Evolutionary conservation across 1,140 invertebrate genomes (phyloP), one percentile per base, ranked within the genome.

Genomic region (Nasonia giraulti): DNA sequence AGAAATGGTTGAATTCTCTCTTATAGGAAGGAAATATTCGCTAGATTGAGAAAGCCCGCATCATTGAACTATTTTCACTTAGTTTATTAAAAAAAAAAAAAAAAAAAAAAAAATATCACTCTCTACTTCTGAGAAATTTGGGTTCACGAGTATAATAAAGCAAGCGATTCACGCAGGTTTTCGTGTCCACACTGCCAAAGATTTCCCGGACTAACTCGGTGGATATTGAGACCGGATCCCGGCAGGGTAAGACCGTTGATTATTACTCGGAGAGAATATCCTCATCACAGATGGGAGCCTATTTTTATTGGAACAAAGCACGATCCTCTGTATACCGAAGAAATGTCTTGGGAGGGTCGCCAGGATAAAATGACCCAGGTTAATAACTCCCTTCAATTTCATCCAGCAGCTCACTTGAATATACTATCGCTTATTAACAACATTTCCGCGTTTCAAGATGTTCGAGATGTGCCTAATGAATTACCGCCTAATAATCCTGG

Each of bases 311-410:
- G 96, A 4, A 97, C 96, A 0, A 95, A 96, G 86, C 93, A 94
- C 69, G 96, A 97, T 89, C 97, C 97, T 0, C 94, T 96, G 87
- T 98, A 97, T 91, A 96, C 96, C 86, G 97, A 97, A 90, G 91
- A 94, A 68, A 94, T 98, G 82, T 95, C 95, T 3, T 97, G 97
- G 96, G 97, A 98, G 91, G 97, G 96, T 20, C 94, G 95, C 73
- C 96, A 96, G 87, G 97, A 97, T 89, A 97, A 97, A 94, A 97
- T 97, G 97, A 95, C 95, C 74, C 96, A 97, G 95, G 97, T 97
- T 91, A 23, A 75, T 27, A 8, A 4, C 7, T 75, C 23, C 17
- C 73, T 44, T 44, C 12, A 20, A 12, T 78, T 78, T 75, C 31
- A 74, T 77, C 86, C n/a, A 69, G 23, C 0, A 10, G 66, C n/a